Conservation (phyloP, 2,113 vertebrate genomes). For the Istiophorus platypterus region DNA sequence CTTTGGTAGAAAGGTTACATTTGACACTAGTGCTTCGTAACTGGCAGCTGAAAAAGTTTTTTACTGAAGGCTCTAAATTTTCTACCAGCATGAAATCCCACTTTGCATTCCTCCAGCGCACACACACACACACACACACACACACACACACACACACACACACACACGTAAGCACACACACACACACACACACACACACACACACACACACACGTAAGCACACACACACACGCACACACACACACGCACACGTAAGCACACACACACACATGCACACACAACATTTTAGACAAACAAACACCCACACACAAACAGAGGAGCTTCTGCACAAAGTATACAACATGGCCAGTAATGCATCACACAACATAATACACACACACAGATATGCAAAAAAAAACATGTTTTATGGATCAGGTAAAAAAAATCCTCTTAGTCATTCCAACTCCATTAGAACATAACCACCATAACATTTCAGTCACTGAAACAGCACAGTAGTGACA, state of each 20-base stretch:
- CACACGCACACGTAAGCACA: background rate
- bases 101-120: constrained; percentile 12
- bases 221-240: background rate
- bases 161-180: constrained; percentile 40
- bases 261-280: constrained; percentile 20
- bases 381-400: background rate
- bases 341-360: constrained; percentile 24
- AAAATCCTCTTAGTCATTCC: too few species aligned
- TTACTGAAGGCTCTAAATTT: constrained; percentile 11
- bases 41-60: constrained; percentile 7
- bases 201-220: background rate
- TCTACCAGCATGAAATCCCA: background rate
- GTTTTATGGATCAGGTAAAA: too few species aligned
- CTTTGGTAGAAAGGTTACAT: constrained; percentile 16
- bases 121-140: constrained; percentile 28
- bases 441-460: background rate
- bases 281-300: constrained; percentile 31
- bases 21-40: background rate
- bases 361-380: constrained; percentile 17
- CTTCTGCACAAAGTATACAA: constrained; percentile 5
- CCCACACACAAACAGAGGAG: constrained; percentile 42
- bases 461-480: background rate
- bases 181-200: background rate
- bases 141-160: constrained; percentile 15
- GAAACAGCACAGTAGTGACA: too few species aligned